Evolutionary conservation across 2,797 vertebrate species (phyloP).

Genomic region (Muscicapa striata): DNA sequence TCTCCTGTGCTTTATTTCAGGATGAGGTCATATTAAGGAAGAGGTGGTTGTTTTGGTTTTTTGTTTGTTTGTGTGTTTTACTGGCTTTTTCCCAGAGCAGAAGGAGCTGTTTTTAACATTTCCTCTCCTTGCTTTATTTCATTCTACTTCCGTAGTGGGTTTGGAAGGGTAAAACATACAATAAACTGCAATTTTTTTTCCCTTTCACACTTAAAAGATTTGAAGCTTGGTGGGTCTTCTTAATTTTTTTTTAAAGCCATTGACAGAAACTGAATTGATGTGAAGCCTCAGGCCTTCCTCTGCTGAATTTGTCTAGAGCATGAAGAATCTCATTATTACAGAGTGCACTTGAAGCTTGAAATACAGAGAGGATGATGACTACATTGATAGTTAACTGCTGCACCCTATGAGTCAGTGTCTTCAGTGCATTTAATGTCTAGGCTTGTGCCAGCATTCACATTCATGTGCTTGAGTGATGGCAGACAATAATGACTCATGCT

Average conservation of each 20-base stretch:
- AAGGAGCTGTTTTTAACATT: background rate
- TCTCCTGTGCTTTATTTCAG: background rate
- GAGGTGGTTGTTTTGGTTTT: background rate
- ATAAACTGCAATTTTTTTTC: background rate
- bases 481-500: constrained; percentile 62
- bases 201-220: background rate
- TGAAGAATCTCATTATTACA: constrained; percentile 63
- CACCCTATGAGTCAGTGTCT: constrained; percentile 55
- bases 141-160: background rate
- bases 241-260: background rate
- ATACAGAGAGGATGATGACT: constrained; percentile 33
- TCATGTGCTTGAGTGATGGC: constrained; percentile 50
- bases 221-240: background rate
- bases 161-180: background rate
- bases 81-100: background rate
- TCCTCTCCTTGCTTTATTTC: background rate
- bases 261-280: constrained; percentile 47
- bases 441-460: constrained; percentile 34
- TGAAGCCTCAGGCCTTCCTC: constrained; percentile 41
- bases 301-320: constrained; percentile 53
- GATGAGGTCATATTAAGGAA: background rate
- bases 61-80: background rate
- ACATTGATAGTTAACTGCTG: constrained; percentile 43
- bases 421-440: constrained; percentile 27
- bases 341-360: constrained; percentile 38